phyloP scores from a whole-genome alignment of 2,888 invertebrate genomes.

The Hirtodrosophila histrioides region DNA sequence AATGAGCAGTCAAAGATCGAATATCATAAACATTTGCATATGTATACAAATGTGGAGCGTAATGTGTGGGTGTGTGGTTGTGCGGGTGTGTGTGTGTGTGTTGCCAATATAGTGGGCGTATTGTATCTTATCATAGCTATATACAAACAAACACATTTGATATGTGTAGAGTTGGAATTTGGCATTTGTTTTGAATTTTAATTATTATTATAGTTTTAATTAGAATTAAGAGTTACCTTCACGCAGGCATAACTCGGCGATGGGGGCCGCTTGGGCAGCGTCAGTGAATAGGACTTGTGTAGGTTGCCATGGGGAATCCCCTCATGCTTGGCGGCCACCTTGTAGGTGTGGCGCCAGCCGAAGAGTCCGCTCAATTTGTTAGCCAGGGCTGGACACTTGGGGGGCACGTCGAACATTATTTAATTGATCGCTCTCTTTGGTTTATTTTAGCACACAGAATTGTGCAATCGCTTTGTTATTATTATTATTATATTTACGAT shows the following conservation, averaged over 20 bases:
- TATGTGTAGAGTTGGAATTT: constrained; percentile 2
- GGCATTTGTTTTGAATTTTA: constrained; percentile 1
- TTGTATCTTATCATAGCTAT: constrained; percentile 27
- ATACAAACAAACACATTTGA: background rate
- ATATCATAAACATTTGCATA: constrained; percentile 41
- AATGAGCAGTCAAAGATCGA: constrained; percentile 45
- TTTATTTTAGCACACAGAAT: constrained; percentile 12
- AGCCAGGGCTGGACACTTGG: constrained; percentile 90
- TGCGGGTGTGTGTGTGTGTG: constrained; percentile 1
- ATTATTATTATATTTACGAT: constrained; percentile 3
- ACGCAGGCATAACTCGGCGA: constrained; percentile 74
- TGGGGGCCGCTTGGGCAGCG: constrained; percentile 82
- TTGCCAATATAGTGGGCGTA: constrained; percentile 5
- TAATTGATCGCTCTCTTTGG: constrained; percentile 11
- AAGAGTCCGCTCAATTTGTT: constrained; percentile 91
- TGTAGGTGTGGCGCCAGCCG: constrained; percentile 92
- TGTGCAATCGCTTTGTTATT: constrained; percentile 12
- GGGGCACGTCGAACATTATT: constrained; percentile 87
- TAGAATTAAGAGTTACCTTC: constrained; percentile 72
- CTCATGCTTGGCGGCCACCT: constrained; percentile 91
- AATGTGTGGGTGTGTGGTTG: constrained; percentile 9
- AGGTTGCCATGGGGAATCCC: constrained; percentile 85
- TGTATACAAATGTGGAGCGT: constrained; percentile 6
- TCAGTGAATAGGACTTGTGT: constrained; percentile 84
- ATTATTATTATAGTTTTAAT: constrained; percentile 1